A percentile compares a stretch with the other conserved stretches of the same genome.
These are phyloP conservation scores for Syritta pipiens DNA, from an alignment of 2,888 invertebrate genomes.

Conservation along the genomic window DNA sequence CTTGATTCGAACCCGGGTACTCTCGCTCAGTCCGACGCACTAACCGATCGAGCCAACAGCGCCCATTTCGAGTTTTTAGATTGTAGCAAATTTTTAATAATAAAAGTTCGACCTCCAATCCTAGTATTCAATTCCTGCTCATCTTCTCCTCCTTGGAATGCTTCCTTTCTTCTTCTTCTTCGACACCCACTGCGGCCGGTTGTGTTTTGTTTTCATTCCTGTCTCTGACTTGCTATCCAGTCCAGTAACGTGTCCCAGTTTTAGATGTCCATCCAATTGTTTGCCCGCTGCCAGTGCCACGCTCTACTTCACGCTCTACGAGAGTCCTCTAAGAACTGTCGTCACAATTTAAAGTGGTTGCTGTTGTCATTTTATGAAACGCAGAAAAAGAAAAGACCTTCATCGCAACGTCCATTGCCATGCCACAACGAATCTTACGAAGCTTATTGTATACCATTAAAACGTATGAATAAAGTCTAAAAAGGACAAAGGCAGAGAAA, in stretches of 20 bases:
- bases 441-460: conserved; percentile 34
- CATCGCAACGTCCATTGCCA: not conserved
- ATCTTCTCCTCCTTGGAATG: not conserved
- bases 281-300: conserved; percentile 50
- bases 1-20: no score
- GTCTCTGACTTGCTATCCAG: conserved; percentile 50
- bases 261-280: conserved; percentile 58
- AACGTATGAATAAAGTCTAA: conserved; percentile 57
- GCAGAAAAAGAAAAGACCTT: conserved; percentile 26
- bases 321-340: no score
- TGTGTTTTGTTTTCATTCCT: not conserved
- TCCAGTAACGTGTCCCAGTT: conserved; percentile 63
- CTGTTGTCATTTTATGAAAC: conserved; percentile 30
- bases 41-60: no score
- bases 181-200: no score
- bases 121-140: conserved; percentile 1
- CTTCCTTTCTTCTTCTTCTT: no score
- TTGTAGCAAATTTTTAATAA: no score
- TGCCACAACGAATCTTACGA: conserved; percentile 17
- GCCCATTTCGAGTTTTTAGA: no score
- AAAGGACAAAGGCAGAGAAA: conserved; percentile 5
- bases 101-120: no score
- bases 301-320: conserved; percentile 24
- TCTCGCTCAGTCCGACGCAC: no score
- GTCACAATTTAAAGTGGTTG: conserved; percentile 49